Percentiles rank a stretch among this genome's conserved stretches.
Evolutionary conservation across 2,888 invertebrate genomes (phyloP).

Genomic region (Papilio gigon): DNA sequence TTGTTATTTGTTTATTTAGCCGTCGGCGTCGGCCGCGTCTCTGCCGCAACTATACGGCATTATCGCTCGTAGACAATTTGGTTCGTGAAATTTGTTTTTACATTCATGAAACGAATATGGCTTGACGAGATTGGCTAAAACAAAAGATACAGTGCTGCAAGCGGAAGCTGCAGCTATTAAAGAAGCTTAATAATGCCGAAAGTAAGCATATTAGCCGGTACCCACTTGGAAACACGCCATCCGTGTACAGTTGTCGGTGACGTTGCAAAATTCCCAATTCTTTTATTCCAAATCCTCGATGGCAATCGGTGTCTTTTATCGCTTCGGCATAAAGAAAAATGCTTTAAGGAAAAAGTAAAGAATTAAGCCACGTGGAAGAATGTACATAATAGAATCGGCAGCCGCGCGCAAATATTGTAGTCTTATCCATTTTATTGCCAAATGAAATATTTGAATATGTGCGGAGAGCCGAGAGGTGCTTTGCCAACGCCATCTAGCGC

Average conservation of each 20-base stretch:
- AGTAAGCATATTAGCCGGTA: too few species aligned
- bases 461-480: background rate
- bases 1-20: background rate
- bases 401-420: constrained; percentile 32
- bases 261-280: constrained; percentile 15
- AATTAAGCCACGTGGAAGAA: constrained; percentile 38
- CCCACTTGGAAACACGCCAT: constrained; percentile 2
- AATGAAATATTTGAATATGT: constrained; percentile 38
- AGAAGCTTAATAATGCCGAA: too few species aligned
- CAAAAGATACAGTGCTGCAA: too few species aligned
- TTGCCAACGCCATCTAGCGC: background rate
- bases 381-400: constrained; percentile 37
- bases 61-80: too few species aligned
- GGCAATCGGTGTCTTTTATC: constrained; percentile 34
- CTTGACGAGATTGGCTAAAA: too few species aligned
- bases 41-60: too few species aligned
- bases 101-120: too few species aligned
- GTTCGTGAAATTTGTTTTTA: too few species aligned
- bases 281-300: constrained; percentile 32
- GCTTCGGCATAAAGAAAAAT: constrained; percentile 23
- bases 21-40: too few species aligned
- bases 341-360: constrained; percentile 37
- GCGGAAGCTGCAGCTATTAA: too few species aligned
- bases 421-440: constrained; percentile 32
- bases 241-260: background rate